Conservation (phyloP, 2,797 vertebrate species). For the Paramormyrops hopkinsi region DNA sequence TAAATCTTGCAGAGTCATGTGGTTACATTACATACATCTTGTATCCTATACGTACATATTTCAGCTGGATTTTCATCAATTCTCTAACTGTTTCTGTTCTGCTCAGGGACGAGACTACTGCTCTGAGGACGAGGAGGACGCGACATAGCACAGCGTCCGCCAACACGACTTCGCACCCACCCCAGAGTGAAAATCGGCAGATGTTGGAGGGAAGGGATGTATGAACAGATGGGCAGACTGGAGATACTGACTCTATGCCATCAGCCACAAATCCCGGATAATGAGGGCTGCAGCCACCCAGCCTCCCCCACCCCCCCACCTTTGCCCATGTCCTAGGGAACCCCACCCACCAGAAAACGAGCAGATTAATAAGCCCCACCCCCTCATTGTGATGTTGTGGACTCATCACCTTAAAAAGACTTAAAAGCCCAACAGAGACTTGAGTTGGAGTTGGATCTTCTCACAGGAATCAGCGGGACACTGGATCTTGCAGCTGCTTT, state of each 20-base stretch:
- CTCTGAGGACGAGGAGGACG: slow-evolving; percentile 86
- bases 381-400: neutral
- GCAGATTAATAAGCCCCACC: neutral
- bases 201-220: neutral
- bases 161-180: slow-evolving; percentile 21
- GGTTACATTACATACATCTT: neutral
- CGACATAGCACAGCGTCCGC: slow-evolving; percentile 53
- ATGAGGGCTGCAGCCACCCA: neutral
- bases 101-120: slow-evolving; percentile 89
- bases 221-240: neutral
- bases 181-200: neutral
- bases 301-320: neutral
- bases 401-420: neutral
- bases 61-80: neutral
- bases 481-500: neutral
- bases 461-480: neutral
- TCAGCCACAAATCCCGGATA: neutral
- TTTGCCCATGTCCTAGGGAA: neutral
- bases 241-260: neutral
- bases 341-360: neutral
- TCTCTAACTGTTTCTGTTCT: neutral
- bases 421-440: neutral
- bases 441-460: neutral
- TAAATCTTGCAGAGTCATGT: neutral
- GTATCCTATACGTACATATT: neutral